phyloP scores from a whole-genome alignment of 2,888 invertebrate genomes.

The Aphidius colemani region DNA sequence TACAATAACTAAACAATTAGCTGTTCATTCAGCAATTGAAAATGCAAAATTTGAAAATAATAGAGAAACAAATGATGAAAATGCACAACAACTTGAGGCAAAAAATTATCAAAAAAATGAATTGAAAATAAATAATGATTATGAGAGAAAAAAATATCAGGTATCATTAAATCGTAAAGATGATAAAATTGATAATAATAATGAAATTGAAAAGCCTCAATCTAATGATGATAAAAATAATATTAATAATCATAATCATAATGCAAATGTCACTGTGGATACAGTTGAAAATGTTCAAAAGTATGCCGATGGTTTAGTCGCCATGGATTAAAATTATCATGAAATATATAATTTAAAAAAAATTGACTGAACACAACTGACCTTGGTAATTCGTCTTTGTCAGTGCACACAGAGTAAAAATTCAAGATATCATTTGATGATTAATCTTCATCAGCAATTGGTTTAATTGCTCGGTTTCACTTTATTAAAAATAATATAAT shows the following conservation, averaged over 20 bases:
- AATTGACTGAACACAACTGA: not conserved
- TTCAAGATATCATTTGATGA: too few species aligned
- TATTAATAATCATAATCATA: conserved; percentile 7
- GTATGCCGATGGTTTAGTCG: conserved; percentile 46
- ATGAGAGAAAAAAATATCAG: conserved; percentile 5
- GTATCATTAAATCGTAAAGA: conserved; percentile 32
- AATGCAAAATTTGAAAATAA: conserved; percentile 38
- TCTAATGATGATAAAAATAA: conserved; percentile 17
- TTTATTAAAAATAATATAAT: not conserved
- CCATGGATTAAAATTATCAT: conserved; percentile 36
- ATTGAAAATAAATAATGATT: conserved; percentile 31
- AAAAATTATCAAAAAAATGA: conserved; percentile 40
- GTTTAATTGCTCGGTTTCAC: too few species aligned
- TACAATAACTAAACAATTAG: conserved; percentile 48
- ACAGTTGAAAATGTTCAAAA: conserved; percentile 47
- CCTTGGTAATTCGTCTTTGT: conserved; percentile 4
- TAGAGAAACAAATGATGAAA: conserved; percentile 36
- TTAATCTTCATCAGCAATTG: too few species aligned
- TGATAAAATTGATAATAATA: conserved; percentile 32
- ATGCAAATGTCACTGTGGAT: conserved; percentile 34
- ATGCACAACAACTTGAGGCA: conserved; percentile 29
- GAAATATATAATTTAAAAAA: not conserved
- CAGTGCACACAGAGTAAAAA: too few species aligned
- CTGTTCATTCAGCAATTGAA: conserved; percentile 46
- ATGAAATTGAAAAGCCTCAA: conserved; percentile 16